These are phyloP conservation scores for Sandelia bainsii DNA, from an alignment of 2,797 vertebrate species.

Conservation along the genomic window DNA sequence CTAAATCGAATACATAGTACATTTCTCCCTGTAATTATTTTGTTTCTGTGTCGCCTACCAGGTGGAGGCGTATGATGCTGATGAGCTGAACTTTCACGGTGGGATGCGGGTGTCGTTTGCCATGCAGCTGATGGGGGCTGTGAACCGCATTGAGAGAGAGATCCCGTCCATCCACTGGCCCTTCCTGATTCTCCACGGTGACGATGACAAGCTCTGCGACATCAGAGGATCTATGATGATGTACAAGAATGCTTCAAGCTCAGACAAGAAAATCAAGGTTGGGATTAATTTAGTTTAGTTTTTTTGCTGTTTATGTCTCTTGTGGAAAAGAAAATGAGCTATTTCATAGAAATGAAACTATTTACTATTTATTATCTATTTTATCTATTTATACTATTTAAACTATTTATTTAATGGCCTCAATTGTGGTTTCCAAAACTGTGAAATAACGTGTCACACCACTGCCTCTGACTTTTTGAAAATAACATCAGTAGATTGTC, in stretches of 20 bases:
- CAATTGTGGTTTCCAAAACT: neutral
- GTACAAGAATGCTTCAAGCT: constrained; percentile 88
- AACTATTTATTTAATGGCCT: too few relatives aligned
- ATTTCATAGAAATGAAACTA: too few relatives aligned
- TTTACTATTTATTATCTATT: too few relatives aligned
- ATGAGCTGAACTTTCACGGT: constrained; percentile 90
- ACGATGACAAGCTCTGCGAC: constrained; percentile 92
- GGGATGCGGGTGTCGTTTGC: constrained; percentile 92
- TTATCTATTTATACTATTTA: too few relatives aligned
- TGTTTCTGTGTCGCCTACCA: constrained; percentile 56
- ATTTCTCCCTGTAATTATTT: neutral
- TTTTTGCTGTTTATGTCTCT: neutral
- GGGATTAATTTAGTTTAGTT: neutral
- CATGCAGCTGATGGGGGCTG: constrained; percentile 91
- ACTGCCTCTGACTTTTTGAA: neutral
- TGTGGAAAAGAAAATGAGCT: too few relatives aligned
- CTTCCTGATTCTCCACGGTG: constrained; percentile 93
- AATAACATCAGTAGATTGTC: neutral
- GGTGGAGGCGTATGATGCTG: constrained; percentile 90
- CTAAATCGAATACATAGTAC: neutral
- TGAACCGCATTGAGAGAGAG: constrained; percentile 87
- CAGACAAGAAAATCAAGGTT: constrained; percentile 96
- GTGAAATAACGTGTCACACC: neutral
- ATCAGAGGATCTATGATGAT: constrained; percentile 92
- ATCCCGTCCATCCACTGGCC: constrained; percentile 91